Evolutionary conservation across 2,888 invertebrate genomes (phyloP).

Genomic region (Magallana nippona): DNA sequence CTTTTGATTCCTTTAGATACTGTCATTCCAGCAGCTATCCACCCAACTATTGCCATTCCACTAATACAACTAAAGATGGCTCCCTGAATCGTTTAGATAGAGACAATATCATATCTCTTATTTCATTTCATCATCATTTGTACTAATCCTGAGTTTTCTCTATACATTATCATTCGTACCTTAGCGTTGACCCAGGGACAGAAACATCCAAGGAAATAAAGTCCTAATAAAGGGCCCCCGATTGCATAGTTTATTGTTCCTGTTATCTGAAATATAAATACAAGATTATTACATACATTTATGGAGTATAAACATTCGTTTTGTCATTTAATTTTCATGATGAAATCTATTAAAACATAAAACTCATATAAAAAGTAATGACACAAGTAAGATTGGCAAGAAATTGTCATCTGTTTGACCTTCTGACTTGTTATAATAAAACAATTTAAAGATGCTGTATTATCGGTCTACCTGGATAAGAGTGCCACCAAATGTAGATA

Average conservation of each 20-base stretch:
- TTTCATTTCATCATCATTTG: too few species aligned
- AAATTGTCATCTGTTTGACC: too few species aligned
- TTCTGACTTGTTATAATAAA: too few species aligned
- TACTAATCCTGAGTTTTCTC: too few species aligned
- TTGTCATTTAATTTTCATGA: too few species aligned
- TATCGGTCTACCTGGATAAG: conserved; percentile 61
- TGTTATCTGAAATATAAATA: conserved; percentile 57
- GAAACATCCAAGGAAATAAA: conserved; percentile 68
- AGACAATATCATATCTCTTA: neutral
- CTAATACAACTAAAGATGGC: conserved; percentile 52
- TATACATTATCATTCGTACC: conserved; percentile 48
- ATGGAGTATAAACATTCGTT: too few species aligned
- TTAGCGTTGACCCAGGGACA: conserved; percentile 68
- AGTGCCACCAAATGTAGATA: conserved; percentile 58
- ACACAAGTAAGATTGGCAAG: too few species aligned
- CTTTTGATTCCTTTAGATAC: conserved; percentile 53
- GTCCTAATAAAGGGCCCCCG: conserved; percentile 65
- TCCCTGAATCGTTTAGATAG: conserved; percentile 46
- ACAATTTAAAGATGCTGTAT: too few species aligned
- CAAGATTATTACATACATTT: too few species aligned
- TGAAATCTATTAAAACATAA: too few species aligned
- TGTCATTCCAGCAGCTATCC: conserved; percentile 55
- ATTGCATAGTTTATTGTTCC: conserved; percentile 63
- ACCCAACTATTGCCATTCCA: conserved; percentile 49
- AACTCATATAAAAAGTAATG: too few species aligned